phyloP scores from a whole-genome alignment of 2,888 invertebrate genomes.

The Muschampia plurimacula region DNA sequence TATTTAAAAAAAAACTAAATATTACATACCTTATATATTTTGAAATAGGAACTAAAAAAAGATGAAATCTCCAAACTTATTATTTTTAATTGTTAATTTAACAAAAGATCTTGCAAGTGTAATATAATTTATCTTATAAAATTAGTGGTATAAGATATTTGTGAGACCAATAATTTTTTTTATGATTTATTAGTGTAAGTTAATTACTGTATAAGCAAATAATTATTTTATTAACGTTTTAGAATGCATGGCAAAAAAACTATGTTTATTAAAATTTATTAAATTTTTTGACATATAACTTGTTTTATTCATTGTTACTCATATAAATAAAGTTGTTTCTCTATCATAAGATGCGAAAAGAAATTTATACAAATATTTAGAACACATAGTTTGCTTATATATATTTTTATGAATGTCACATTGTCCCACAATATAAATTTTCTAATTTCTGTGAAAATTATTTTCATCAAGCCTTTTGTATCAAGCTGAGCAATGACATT shows the following conservation, averaged over 20 bases:
- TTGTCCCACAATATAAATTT: too few relatives aligned
- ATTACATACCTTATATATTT: neutral
- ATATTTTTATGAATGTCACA: too few relatives aligned
- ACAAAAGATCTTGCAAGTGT: neutral
- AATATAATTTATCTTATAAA: neutral
- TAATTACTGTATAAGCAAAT: neutral
- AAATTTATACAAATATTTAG: too few relatives aligned
- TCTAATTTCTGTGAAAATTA: too few relatives aligned
- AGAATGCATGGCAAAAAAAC: neutral
- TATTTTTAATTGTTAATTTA: neutral
- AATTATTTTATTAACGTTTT: neutral
- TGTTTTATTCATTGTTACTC: neutral
- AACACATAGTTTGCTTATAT: too few relatives aligned
- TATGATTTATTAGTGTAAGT: conserved; percentile 3
- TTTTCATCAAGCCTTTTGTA: too few relatives aligned
- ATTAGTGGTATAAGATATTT: neutral
- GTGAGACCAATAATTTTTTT: neutral
- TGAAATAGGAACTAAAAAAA: neutral
- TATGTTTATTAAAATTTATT: neutral
- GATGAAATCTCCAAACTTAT: neutral
- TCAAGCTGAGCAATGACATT: too few relatives aligned
- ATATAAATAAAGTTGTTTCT: too few relatives aligned
- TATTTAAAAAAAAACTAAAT: neutral
- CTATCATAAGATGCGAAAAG: too few relatives aligned
- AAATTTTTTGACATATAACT: neutral